Conservation (phyloP, 2,888 invertebrate species). For the Dinocampus coccinellae region DNA sequence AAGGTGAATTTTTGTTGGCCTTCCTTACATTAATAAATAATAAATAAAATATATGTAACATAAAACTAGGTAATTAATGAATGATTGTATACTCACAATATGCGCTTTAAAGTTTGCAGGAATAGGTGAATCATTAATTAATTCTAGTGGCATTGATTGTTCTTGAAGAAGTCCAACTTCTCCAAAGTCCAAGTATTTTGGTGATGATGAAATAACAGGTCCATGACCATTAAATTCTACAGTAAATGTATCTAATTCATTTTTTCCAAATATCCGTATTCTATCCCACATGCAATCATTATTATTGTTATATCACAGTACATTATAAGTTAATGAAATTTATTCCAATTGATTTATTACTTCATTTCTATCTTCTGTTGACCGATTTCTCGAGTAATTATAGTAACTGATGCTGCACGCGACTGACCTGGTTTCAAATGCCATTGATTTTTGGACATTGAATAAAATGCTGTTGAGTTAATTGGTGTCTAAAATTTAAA, state of each 20-base stretch:
- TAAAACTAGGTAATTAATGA: neutral
- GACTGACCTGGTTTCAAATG: constrained; percentile 68
- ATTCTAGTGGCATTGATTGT: constrained; percentile 70
- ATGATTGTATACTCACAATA: constrained; percentile 58
- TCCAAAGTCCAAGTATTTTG: constrained; percentile 76
- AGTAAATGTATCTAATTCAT: constrained; percentile 40
- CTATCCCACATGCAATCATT: constrained; percentile 42
- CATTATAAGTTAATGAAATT: constrained; percentile 19
- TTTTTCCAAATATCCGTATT: constrained; percentile 69
- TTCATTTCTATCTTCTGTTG: constrained; percentile 63
- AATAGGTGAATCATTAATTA: constrained; percentile 81
- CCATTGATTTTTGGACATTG: constrained; percentile 56
- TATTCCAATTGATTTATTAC: constrained; percentile 37
- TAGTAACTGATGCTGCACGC: constrained; percentile 68
- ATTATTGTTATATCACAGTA: neutral
- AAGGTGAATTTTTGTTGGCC: constrained; percentile 48
- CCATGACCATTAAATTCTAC: constrained; percentile 75
- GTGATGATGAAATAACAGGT: constrained; percentile 76
- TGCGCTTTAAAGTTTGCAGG: constrained; percentile 72
- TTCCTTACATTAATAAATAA: constrained; percentile 31
- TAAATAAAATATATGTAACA: neutral
- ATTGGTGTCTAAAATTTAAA: constrained; percentile 46
- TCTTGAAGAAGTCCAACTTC: constrained; percentile 73
- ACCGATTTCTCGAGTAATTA: constrained; percentile 70
- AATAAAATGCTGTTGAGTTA: constrained; percentile 49